phyloP scores from a whole-genome alignment of 2,113 vertebrate genomes.

The Protomyctophum bolini region DNA sequence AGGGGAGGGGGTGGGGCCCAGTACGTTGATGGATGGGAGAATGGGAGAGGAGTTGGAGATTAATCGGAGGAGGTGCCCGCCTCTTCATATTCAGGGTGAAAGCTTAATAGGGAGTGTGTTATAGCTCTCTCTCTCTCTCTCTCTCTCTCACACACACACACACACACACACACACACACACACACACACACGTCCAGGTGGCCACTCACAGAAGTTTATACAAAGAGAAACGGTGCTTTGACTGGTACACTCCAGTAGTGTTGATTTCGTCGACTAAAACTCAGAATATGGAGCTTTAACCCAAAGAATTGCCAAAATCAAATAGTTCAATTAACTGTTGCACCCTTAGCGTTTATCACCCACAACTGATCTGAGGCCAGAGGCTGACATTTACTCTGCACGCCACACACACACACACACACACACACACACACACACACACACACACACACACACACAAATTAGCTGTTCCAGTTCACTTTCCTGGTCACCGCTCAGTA shows the following conservation, averaged over 20 bases:
- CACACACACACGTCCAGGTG: not conserved
- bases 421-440: constrained; percentile 4
- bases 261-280: no score
- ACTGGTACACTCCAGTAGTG: no score
- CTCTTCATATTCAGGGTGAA: constrained; percentile 52
- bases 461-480: no score
- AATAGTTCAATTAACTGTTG: no score
- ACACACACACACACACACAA: constrained; percentile 3
- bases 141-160: constrained; percentile 1
- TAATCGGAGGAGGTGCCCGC: constrained; percentile 53
- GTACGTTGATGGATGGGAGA: constrained; percentile 65
- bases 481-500: no score
- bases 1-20: constrained; percentile 35
- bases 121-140: constrained; percentile 28
- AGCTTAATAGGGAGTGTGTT: constrained; percentile 43
- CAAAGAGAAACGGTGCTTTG: no score
- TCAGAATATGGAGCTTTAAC: no score
- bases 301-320: no score
- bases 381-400: no score
- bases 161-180: constrained; percentile 1
- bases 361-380: no score
- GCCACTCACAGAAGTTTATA: no score
- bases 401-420: not conserved
- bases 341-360: no score
- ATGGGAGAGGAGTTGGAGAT: constrained; percentile 55